Percentiles rank a stretch among this genome's conserved stretches.
These are phyloP conservation scores for Nycticebus coucang DNA, from an alignment of 2,113 vertebrate genomes.

Conservation along the genomic window DNA sequence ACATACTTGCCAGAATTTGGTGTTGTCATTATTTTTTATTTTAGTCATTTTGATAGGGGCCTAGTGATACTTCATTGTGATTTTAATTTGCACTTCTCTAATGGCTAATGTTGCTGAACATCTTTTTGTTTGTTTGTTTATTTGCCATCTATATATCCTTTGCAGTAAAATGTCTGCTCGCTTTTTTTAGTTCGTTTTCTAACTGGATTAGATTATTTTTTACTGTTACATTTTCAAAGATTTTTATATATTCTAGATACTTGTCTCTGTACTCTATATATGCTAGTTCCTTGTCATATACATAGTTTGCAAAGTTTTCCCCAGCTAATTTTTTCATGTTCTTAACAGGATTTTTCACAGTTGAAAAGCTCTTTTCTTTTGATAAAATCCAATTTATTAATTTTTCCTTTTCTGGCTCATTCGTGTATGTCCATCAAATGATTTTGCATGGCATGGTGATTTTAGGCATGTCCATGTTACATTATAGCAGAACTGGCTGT, in stretches of 20 bases:
- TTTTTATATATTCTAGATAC: conserved; percentile 10
- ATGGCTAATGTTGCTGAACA: not conserved
- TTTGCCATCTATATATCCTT: not conserved
- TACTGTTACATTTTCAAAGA: not conserved
- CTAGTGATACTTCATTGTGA: not conserved
- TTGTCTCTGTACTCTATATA: too few species aligned
- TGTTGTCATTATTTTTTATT: not conserved
- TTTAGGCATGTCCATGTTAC: not conserved
- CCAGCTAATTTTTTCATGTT: not conserved
- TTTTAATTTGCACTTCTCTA: not conserved
- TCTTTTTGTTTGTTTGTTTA: not conserved
- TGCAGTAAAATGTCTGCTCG: not conserved
- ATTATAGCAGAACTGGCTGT: not conserved
- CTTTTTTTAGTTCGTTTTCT: not conserved
- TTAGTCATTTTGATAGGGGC: not conserved
- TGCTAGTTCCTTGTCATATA: not conserved
- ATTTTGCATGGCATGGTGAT: not conserved
- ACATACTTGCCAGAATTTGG: not conserved
- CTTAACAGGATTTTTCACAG: not conserved
- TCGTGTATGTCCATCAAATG: not conserved
- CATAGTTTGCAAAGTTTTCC: not conserved
- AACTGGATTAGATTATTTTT: not conserved
- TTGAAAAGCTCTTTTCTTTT: not conserved
- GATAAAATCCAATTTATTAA: not conserved
- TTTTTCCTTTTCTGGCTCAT: not conserved